Conservation (phyloP, 2,797 vertebrate genomes). For the Chaetodon trifasciatus region DNA sequence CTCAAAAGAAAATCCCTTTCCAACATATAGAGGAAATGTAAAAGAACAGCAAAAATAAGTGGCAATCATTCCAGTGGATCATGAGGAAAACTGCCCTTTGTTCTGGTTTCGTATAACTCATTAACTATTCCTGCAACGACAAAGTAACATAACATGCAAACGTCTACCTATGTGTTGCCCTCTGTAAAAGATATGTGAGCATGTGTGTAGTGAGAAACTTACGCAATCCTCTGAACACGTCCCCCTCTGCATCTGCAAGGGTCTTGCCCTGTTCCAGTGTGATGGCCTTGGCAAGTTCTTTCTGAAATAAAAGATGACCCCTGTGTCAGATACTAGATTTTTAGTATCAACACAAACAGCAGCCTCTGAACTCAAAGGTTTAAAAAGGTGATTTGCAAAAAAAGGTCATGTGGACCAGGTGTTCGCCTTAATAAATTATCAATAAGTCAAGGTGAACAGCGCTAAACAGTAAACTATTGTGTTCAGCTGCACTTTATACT, state of each 20-base stretch:
- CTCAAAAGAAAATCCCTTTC: neutral
- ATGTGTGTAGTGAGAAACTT: constrained; percentile 76
- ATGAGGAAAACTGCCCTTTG: constrained; percentile 22
- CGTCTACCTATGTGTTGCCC: constrained; percentile 26
- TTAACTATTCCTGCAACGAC: constrained; percentile 43
- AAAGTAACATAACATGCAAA: constrained; percentile 31
- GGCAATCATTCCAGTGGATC: constrained; percentile 11
- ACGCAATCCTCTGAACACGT: constrained; percentile 98
- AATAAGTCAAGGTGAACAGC: neutral
- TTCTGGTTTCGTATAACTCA: constrained; percentile 37
- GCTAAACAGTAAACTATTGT: neutral
- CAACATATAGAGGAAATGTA: neutral
- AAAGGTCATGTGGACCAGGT: neutral
- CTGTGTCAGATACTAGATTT: neutral
- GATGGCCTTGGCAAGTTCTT: constrained; percentile 95
- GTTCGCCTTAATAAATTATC: neutral
- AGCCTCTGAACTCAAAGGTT: neutral
- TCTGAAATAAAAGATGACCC: constrained; percentile 83
- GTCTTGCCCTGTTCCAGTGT: constrained; percentile 98
- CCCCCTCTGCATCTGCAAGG: constrained; percentile 96
- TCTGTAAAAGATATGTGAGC: constrained; percentile 23
- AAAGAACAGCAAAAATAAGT: neutral
- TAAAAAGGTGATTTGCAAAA: neutral
- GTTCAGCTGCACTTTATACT: constrained; percentile 19
- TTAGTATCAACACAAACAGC: neutral